Percentiles rank a stretch among this genome's conserved stretches.
These are phyloP conservation scores for Nettapus auritus DNA, from an alignment of 2,113 vertebrate species.

Conservation along the genomic window DNA sequence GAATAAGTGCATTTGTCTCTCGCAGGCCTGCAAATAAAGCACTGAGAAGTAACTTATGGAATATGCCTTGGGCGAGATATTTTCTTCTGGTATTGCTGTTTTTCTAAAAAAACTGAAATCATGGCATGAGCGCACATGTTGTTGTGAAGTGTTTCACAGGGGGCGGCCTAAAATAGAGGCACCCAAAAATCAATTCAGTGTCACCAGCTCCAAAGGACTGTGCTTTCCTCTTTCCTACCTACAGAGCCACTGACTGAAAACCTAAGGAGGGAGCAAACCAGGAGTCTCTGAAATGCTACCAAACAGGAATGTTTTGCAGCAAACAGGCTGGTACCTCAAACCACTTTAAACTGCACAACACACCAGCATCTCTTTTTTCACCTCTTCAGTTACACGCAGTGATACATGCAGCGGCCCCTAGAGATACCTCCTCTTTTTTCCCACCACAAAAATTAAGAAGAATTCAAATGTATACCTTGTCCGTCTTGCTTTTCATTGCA, in stretches of 20 bases:
- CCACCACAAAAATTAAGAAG: neutral
- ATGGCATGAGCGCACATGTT: neutral
- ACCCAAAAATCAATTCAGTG: neutral
- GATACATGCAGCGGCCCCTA: neutral
- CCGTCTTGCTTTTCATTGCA: neutral
- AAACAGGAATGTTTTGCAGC: neutral
- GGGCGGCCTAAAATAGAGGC: conserved; percentile 12
- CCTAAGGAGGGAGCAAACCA: neutral
- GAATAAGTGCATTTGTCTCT: conserved; percentile 59
- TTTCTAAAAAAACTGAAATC: conserved; percentile 26
- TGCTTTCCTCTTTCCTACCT: neutral
- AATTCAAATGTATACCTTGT: neutral
- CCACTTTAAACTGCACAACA: neutral
- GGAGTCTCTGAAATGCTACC: neutral
- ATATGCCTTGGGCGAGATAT: conserved; percentile 34
- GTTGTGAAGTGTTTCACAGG: neutral
- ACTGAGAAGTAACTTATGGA: conserved; percentile 52
- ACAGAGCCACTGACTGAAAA: neutral
- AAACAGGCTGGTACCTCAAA: neutral
- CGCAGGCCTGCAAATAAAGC: conserved; percentile 62
- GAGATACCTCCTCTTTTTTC: neutral
- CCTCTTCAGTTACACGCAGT: neutral
- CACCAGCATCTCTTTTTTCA: neutral
- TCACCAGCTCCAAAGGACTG: neutral
- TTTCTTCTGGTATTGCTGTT: conserved; percentile 47